Percentiles rank a stretch among this genome's conserved stretches.
Conservation (phyloP, 23 tunicate genomes). For the Styela plicata region DNA sequence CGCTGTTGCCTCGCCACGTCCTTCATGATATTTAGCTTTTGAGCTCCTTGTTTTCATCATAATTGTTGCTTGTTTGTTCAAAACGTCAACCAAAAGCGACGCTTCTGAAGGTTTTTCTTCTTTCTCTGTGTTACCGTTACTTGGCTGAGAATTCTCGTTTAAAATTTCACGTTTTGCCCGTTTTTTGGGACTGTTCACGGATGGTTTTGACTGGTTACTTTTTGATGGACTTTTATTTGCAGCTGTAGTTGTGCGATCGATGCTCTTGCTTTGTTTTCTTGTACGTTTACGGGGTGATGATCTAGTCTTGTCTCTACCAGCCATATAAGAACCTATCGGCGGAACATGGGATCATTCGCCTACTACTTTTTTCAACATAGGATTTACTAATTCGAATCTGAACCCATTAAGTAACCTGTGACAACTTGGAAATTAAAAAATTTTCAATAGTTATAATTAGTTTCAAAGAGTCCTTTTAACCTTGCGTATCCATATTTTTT, state of each 20-base stretch:
- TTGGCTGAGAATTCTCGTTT: slow-evolving; percentile 2
- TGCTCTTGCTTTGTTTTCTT: slow-evolving; percentile 43
- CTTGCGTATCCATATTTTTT: too few species aligned
- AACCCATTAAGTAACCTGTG: background rate
- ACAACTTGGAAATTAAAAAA: too few species aligned
- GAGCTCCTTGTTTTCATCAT: slow-evolving; percentile 29
- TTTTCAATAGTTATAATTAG: too few species aligned
- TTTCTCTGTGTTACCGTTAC: background rate
- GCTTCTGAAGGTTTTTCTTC: slow-evolving; percentile 10
- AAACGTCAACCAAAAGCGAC: slow-evolving; percentile 40
- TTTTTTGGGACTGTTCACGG: slow-evolving; percentile 58
- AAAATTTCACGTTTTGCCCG: slow-evolving; percentile 46
- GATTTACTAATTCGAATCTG: background rate
- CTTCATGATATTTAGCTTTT: slow-evolving; percentile 16
- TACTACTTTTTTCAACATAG: background rate
- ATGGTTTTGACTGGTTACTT: slow-evolving; percentile 20
- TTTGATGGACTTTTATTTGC: slow-evolving; percentile 9
- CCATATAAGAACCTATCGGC: slow-evolving; percentile 40
- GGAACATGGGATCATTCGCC: slow-evolving; percentile 18
- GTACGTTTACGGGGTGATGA: slow-evolving; percentile 64
- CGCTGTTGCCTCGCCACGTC: slow-evolving; percentile 54
- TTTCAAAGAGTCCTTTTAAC: too few species aligned
- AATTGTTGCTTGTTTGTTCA: slow-evolving; percentile 28
- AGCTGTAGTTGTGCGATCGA: slow-evolving; percentile 21
- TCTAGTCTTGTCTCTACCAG: slow-evolving; percentile 70